Percentiles rank a stretch among this genome's conserved stretches.
Evolutionary conservation across 2,113 vertebrate genomes (phyloP).

Genomic region (Malurus alboscapulatus): DNA sequence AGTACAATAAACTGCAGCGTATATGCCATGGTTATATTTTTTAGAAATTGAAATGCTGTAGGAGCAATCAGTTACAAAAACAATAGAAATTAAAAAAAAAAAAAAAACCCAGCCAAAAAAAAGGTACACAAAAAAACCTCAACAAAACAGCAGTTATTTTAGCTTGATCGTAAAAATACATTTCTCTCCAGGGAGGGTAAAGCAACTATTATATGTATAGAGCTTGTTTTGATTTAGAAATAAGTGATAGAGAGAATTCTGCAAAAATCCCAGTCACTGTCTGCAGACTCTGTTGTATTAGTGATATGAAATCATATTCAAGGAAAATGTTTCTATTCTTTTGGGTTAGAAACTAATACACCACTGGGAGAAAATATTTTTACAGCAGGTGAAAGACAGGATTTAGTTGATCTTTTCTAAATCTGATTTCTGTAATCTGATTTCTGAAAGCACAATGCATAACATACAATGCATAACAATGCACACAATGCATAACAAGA

Average conservation of each 20-base stretch:
- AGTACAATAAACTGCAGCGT: neutral
- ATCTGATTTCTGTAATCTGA: neutral
- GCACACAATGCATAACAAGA: no score
- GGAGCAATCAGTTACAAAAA: constrained; percentile 11
- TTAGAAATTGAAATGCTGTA: neutral
- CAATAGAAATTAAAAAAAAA: neutral
- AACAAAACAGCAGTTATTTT: neutral
- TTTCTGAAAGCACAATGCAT: neutral
- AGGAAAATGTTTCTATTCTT: neutral
- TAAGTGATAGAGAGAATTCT: neutral
- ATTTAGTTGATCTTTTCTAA: neutral
- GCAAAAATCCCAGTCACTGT: neutral
- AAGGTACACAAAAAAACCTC: no score
- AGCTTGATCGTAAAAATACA: neutral
- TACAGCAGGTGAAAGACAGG: neutral
- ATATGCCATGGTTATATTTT: neutral
- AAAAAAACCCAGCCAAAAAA: no score
- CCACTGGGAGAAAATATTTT: neutral
- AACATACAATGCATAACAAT: no score
- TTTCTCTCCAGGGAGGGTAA: neutral
- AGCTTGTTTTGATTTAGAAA: neutral
- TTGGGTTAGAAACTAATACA: neutral
- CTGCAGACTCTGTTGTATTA: neutral
- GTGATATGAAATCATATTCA: neutral
- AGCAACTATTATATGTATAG: neutral